Conservation (phyloP, 1,140 invertebrate genomes). For the Drosophila teissieri region DNA sequence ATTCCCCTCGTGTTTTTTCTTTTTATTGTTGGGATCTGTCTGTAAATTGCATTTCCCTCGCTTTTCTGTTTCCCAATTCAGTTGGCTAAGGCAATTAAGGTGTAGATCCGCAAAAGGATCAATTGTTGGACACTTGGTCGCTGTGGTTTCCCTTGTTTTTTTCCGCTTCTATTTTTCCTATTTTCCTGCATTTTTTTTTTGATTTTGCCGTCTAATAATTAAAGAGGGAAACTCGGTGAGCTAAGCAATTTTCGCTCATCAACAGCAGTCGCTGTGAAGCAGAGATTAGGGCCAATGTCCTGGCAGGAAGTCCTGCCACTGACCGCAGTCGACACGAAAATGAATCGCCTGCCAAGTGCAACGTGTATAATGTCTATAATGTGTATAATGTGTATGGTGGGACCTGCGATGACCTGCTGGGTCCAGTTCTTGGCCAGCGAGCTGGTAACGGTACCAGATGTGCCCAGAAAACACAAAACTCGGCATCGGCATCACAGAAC, state of each 20-base stretch:
- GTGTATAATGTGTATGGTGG: not conserved
- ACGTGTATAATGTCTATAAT: not conserved
- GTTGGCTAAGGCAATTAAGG: conserved; percentile 64
- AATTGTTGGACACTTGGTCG: conserved; percentile 35
- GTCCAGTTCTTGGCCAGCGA: conserved; percentile 16
- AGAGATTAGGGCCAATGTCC: conserved; percentile 57
- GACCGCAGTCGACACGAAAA: conserved; percentile 72
- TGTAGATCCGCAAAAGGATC: conserved; percentile 73
- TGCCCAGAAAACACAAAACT: conserved; percentile 1
- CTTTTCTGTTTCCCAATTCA: conserved; percentile 6
- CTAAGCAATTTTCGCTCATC: conserved; percentile 72
- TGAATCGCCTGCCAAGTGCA: conserved; percentile 76
- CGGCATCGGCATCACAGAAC: conserved; percentile 12
- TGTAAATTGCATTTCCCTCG: conserved; percentile 19
- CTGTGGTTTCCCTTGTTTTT: conserved; percentile 51
- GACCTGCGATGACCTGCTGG: conserved; percentile 53
- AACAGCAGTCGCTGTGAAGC: conserved; percentile 25
- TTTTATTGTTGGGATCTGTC: conserved; percentile 35
- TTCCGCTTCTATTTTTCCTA: conserved; percentile 14
- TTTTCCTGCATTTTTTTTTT: conserved; percentile 35
- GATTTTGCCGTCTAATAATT: conserved; percentile 52
- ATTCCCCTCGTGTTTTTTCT: not conserved
- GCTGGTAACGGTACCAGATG: conserved; percentile 78
- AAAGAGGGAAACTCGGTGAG: conserved; percentile 32
- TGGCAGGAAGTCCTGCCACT: conserved; percentile 61